Conservation (phyloP, 2,113 vertebrate genomes). For the Orthochromis malagaraziensis region DNA sequence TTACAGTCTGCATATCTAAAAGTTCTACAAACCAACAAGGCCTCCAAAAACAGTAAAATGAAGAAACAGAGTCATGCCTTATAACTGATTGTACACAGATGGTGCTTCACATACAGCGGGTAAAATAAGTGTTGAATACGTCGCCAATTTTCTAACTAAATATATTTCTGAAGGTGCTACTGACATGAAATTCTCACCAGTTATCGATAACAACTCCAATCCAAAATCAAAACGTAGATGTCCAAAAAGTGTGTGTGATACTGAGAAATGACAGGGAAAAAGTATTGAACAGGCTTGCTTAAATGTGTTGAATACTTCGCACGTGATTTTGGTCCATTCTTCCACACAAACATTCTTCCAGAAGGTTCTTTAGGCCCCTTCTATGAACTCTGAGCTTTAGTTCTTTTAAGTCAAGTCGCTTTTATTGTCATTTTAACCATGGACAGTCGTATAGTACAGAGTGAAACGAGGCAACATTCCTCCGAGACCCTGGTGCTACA, state of each 20-base stretch:
- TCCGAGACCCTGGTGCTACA: not conserved
- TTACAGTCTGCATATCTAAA: not conserved
- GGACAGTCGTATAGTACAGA: not conserved
- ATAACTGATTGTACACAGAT: not conserved
- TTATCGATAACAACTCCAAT: not conserved
- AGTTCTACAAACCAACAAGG: not conserved
- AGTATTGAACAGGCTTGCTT: fast-evolving
- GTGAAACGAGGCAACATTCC: not conserved
- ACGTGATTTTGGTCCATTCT: not conserved
- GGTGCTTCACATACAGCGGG: not conserved
- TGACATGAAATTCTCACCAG: not conserved
- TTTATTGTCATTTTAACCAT: not conserved
- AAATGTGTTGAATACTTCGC: not conserved
- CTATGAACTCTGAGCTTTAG: not conserved
- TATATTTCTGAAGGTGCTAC: not conserved
- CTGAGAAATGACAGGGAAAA: not conserved
- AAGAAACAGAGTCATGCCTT: not conserved
- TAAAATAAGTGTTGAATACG: not conserved
- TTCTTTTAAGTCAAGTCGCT: fast-evolving
- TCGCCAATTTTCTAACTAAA: fast-evolving
- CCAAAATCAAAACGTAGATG: not conserved
- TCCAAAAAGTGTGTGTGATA: not conserved
- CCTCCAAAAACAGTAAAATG: fast-evolving
- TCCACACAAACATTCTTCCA: not conserved
- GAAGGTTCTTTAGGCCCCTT: not conserved